phyloP scores from a whole-genome alignment of 2,888 invertebrate species.

The Spilarctia lutea region DNA sequence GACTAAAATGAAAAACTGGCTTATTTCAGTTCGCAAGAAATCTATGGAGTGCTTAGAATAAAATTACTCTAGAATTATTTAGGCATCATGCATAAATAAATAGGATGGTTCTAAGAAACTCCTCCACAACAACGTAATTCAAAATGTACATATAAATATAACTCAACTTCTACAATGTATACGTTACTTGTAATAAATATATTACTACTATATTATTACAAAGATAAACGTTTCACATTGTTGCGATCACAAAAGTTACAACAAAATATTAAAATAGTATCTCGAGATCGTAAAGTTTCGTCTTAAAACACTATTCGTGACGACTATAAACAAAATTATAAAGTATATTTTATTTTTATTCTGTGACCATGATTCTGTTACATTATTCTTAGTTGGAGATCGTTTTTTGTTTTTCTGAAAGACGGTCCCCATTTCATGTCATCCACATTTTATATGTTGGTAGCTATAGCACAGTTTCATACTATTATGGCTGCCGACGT shows the following conservation, averaged over 20 bases:
- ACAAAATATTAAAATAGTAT: background rate
- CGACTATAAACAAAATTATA: background rate
- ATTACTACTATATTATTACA: background rate
- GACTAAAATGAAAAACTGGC: too few relatives aligned
- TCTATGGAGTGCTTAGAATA: background rate
- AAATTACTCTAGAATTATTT: conserved; percentile 20
- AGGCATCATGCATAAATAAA: conserved; percentile 39
- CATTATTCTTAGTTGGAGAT: too few relatives aligned
- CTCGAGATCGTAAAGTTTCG: background rate
- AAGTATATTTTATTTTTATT: background rate
- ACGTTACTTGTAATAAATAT: background rate
- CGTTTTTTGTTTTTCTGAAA: too few relatives aligned
- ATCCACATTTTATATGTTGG: too few relatives aligned
- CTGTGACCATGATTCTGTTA: too few relatives aligned
- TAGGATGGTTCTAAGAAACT: conserved; percentile 15
- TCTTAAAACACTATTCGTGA: background rate
- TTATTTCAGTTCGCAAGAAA: background rate
- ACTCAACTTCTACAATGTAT: background rate
- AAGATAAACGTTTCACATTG: background rate
- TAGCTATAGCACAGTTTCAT: too few relatives aligned
- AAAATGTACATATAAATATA: background rate
- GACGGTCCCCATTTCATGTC: too few relatives aligned
- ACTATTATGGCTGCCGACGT: too few relatives aligned
- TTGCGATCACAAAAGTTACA: background rate
- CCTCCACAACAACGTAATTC: background rate